These are phyloP conservation scores for Spizaetus ornatus DNA, from an alignment of 2,113 vertebrate genomes.

Conservation along the genomic window DNA sequence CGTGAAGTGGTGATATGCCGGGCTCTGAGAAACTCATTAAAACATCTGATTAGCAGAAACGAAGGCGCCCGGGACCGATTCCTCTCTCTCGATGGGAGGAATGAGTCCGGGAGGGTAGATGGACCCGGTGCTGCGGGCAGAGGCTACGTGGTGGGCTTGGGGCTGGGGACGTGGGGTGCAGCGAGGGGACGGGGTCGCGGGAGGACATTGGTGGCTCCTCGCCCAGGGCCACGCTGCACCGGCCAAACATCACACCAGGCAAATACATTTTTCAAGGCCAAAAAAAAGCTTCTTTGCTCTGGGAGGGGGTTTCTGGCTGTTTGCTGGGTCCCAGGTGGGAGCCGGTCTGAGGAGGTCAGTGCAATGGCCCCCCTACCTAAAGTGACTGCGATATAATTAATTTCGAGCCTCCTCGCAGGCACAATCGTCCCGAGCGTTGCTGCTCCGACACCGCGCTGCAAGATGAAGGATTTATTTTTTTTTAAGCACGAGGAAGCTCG, in stretches of 20 bases:
- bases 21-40: not conserved
- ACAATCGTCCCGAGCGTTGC: not conserved
- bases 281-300: not conserved
- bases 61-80: not conserved
- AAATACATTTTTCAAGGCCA: not conserved
- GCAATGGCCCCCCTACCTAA: not conserved
- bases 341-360: not conserved
- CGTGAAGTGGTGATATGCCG: not conserved
- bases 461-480: slow-evolving; percentile 13
- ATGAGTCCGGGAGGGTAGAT: not conserved
- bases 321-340: not conserved
- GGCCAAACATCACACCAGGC: not conserved
- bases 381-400: not conserved
- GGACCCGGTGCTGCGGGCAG: not conserved
- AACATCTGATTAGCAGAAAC: not conserved
- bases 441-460: not conserved
- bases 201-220: not conserved
- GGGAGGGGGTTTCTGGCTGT: not conserved
- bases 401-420: not conserved
- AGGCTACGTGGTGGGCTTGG: not conserved
- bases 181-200: not conserved
- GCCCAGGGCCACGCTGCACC: rapidly evolving
- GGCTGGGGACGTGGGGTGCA: rapidly evolving
- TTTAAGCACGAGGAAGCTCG: slow-evolving; percentile 7
- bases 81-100: not conserved